Conservation (phyloP, 1,140 invertebrate genomes). For the Drosophila oshimai region DNA sequence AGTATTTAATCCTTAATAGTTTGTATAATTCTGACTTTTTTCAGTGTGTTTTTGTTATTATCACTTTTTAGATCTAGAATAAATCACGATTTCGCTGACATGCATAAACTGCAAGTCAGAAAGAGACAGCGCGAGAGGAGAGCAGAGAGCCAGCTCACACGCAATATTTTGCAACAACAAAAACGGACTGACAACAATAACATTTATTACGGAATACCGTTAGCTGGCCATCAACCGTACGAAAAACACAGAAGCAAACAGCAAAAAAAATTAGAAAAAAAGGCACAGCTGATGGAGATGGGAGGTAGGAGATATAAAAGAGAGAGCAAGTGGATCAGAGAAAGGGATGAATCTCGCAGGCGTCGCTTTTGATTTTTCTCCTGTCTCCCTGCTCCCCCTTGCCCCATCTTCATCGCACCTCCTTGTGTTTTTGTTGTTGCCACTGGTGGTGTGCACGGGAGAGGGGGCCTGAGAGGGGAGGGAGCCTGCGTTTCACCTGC, state of each 20-base stretch:
- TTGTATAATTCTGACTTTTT: neutral
- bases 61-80: constrained; percentile 1
- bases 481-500: neutral
- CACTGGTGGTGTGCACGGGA: neutral
- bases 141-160: constrained; percentile 7
- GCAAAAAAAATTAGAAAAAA: constrained; percentile 6
- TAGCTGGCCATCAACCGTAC: constrained; percentile 33
- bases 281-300: constrained; percentile 12
- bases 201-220: constrained; percentile 39
- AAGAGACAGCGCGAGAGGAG: neutral
- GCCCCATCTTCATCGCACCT: neutral
- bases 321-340: neutral
- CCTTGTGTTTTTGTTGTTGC: neutral
- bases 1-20: neutral
- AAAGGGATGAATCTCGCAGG: constrained; percentile 39
- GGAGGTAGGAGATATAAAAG: neutral
- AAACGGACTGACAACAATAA: constrained; percentile 32
- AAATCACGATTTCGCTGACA: constrained; percentile 17
- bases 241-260: constrained; percentile 15
- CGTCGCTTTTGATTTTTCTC: constrained; percentile 54
- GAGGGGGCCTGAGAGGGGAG: neutral
- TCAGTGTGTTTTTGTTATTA: neutral
- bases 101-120: constrained; percentile 42
- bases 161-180: constrained; percentile 47
- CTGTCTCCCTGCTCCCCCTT: neutral